Base-by-base conservation (phyloP, 2,888 invertebrate species). In the Cosmorhoe ocellata region DNA sequence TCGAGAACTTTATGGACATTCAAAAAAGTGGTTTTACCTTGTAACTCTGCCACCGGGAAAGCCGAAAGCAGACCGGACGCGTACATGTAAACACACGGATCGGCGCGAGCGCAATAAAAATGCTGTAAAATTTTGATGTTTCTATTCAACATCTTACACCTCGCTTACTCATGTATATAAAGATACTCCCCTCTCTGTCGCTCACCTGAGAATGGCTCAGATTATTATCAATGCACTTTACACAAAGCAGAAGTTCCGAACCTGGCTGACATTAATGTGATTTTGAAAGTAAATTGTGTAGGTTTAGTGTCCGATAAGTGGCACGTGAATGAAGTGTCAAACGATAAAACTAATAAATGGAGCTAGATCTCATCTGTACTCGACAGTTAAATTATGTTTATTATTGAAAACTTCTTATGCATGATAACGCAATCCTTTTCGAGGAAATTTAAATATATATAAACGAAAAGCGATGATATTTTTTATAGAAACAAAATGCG, bases 211-310 rank as follows among this genome's bases (percentile, higher is more conserved):
- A 85, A 84, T 80, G 79, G 81, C 69, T 74, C 71, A 79, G 87
- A 88, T 86, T 86, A 89, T 86, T 88, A 90, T 89, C 89, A 87
- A 89, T 88, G 89, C 86, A 88, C 84, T 90, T 90, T 88, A 90
- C 89, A 90, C 81, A 87, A 89, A 89, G 83, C 89, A 90, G 89
- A 90, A 85, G 84, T 81, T 76, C 77, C 75, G 71, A 80, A 79
- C 74, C 76, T 60, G 48, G 36, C 81, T 85, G 89, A 90, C 89
- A 76, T 87, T 89, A 74, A 89, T 89, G 89, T 86, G 86, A 85
- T 79, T 84, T 81, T 79, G 82, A 81, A 77, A 79, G 85, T 87
- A 87, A 87, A 86, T 87, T 75, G 81, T 86, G 80, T 83, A 80
- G 79, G 81, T 86, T 86, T 85, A 83, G 80, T 79, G 74, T 55